Percentiles rank a stretch among this genome's conserved stretches.
phyloP scores from a whole-genome alignment of 92 coral and sea anemone species.

The Hydrozoanthus gracilis region DNA sequence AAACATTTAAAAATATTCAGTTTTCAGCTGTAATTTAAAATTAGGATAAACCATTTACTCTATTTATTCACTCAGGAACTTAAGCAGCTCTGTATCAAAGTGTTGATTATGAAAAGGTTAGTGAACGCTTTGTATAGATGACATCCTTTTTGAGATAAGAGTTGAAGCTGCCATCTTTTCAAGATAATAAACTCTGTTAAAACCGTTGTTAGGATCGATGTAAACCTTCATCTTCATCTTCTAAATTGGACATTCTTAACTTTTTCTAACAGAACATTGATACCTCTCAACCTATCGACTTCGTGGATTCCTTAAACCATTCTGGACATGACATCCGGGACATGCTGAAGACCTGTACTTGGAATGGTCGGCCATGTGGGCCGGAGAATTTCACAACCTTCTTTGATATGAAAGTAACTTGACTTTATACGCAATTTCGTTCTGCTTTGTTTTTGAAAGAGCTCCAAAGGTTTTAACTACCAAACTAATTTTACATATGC shows the following conservation, averaged over 20 bases:
- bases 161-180: not conserved
- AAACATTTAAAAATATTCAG: too few species aligned
- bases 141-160: too few species aligned
- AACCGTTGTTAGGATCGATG: not conserved
- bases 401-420: conserved; percentile 4
- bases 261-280: not conserved
- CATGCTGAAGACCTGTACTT: conserved; percentile 11
- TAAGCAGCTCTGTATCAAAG: too few species aligned
- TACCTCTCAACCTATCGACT: conserved; percentile 10
- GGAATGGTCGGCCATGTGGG: conserved; percentile 38
- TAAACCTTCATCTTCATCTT: not conserved
- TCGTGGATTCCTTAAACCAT: not conserved
- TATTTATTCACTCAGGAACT: too few species aligned
- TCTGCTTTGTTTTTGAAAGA: not conserved
- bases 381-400: conserved; percentile 32
- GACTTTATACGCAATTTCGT: not conserved
- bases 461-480: not conserved
- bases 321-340: conserved; percentile 41
- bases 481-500: not conserved
- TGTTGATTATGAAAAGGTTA: too few species aligned
- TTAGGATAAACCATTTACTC: too few species aligned
- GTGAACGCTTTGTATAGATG: too few species aligned
- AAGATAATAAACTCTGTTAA: not conserved
- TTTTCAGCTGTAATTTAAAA: too few species aligned
- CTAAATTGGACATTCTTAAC: not conserved